Conservation (phyloP, 2,113 vertebrate genomes). For the Clupea harengus region DNA sequence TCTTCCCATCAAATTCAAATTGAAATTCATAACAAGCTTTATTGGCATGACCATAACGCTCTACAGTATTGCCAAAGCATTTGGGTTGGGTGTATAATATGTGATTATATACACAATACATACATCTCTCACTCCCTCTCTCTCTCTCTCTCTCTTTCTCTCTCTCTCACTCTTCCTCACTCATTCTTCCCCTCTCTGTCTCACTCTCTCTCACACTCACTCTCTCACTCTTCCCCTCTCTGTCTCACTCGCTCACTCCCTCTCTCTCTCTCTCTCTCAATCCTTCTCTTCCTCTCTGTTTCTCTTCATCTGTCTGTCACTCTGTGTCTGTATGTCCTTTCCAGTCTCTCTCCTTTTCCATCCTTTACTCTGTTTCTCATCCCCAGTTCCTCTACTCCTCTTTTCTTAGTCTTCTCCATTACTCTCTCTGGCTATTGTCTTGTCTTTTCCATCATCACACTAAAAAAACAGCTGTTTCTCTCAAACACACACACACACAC, state of each 20-base stretch:
- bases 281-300: constrained; percentile 7
- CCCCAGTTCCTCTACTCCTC: background rate
- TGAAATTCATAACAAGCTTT: too few species aligned
- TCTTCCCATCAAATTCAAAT: background rate
- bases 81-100: too few species aligned
- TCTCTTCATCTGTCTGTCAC: constrained; percentile 22
- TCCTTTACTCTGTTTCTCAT: constrained; percentile 1
- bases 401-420: background rate
- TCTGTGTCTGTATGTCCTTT: background rate
- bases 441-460: background rate
- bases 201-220: background rate
- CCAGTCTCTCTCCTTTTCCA: background rate
- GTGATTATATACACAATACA: too few species aligned
- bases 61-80: too few species aligned
- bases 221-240: too few species aligned
- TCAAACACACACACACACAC: too few species aligned
- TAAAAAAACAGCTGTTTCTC: too few species aligned
- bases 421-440: background rate
- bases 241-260: background rate
- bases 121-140: background rate
- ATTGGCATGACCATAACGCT: too few species aligned
- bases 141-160: constrained; percentile 37
- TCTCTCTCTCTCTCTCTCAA: constrained; percentile 7
- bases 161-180: constrained; percentile 5
- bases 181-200: constrained; percentile 26